Evolutionary conservation across 2,113 vertebrate genomes (phyloP).

Genomic region (Xenopus borealis): DNA sequence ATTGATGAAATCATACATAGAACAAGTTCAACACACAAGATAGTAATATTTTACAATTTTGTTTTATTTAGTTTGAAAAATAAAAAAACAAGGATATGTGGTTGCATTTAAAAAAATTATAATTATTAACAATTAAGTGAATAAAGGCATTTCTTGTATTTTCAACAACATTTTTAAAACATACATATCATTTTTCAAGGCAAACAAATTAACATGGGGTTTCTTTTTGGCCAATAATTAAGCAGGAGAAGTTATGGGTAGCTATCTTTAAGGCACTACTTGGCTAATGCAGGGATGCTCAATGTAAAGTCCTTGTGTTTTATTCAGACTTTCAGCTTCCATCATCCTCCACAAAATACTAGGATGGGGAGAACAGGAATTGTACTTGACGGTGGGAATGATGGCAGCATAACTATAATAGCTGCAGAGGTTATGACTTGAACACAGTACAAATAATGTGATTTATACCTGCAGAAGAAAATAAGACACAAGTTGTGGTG

Average conservation of each 20-base stretch:
- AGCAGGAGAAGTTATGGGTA: neutral
- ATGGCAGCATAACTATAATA: no score
- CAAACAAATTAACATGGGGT: neutral
- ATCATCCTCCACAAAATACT: no score
- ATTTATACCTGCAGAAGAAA: no score
- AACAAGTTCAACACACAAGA: neutral
- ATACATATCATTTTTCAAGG: neutral
- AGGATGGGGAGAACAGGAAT: no score
- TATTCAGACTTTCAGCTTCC: no score
- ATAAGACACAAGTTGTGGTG: no score
- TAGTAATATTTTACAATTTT: neutral
- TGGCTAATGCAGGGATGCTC: no score
- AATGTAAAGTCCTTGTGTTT: no score
- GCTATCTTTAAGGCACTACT: neutral
- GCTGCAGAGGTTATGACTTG: no score
- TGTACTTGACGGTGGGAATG: no score
- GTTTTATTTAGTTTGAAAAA: slow-evolving; percentile 34
- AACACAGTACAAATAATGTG: no score
- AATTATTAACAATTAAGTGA: slow-evolving; percentile 36
- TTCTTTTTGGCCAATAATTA: slow-evolving; percentile 11
- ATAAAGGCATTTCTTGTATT: slow-evolving; percentile 17
- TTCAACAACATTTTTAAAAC: slow-evolving; percentile 7
- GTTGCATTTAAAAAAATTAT: slow-evolving; percentile 22
- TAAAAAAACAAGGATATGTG: slow-evolving; percentile 35
- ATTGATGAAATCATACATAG: neutral